Evolutionary conservation across 1,140 invertebrate species (phyloP), one percentile per base, ranked within the genome.

Genomic region (Rhagoletis pomonella): DNA sequence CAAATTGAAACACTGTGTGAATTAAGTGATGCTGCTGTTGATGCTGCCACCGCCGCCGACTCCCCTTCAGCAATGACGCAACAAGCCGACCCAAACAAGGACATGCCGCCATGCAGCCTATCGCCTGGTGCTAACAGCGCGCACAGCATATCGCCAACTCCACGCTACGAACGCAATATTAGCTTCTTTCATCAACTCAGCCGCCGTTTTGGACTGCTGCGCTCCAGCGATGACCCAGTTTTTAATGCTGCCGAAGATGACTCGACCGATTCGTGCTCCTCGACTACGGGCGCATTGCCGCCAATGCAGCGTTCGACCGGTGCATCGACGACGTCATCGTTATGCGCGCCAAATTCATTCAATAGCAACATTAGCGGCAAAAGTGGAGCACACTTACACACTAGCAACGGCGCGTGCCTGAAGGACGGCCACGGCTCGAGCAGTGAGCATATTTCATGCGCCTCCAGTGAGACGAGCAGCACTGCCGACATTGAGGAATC

Each of bases 121-220:
- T 91, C 89, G 86, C 89, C 89, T 14, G 89, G 90, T 88, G 50
- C 73, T n/a, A n/a, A 5, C 17, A 81, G 73, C 3, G 47, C 73
- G 7, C 44, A 58, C 50, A 91, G 90, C 67, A 89, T 89, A 29
- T 93, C 93, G 9, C 93, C 94, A 17, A 94, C 94, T 10, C 93
- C 94, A 17, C 93, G 93, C 67, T 94, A 94, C 69, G 94, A 94
- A 89, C 94, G 94, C 47, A 95, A 94, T 58, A 93, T 95, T 60
- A 92, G 94, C 59, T 92, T 96, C 88, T 94, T 96, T 89, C 94
- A 95, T 88, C 94, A 94, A 29, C 94, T 96, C 55, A 95, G 95
- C 89, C 93, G 94, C 55, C 94, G 94, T 86, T 93, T 96, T 50
- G 93, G 95, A 2, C 93, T 95, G 73, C 92, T 95, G 67, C 93